phyloP scores from a whole-genome alignment of 1,140 invertebrate genomes.

The Proctacanthus coquilletti region DNA sequence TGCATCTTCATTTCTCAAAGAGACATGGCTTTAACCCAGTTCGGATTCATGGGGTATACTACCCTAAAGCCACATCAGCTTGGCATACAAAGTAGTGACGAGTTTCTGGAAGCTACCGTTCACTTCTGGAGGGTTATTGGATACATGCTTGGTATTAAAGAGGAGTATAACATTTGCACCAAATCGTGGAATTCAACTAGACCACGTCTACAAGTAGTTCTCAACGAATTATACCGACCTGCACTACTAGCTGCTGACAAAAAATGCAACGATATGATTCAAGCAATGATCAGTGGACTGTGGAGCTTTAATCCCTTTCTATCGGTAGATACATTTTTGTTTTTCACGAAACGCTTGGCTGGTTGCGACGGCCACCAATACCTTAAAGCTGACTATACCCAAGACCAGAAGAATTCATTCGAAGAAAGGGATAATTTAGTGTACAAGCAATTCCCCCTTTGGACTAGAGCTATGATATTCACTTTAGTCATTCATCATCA shows the following conservation, averaged over 20 bases:
- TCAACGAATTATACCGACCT: slow-evolving; percentile 18
- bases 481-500: slow-evolving; percentile 21
- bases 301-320: slow-evolving; percentile 23
- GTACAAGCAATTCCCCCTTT: slow-evolving; percentile 14
- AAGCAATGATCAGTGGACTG: slow-evolving; percentile 18
- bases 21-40: slow-evolving; percentile 72
- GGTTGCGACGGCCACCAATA: slow-evolving; percentile 24
- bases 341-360: slow-evolving; percentile 21
- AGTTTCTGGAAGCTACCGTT: slow-evolving; percentile 56
- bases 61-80: slow-evolving; percentile 47
- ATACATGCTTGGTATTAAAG: slow-evolving; percentile 62
- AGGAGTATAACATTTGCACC: slow-evolving; percentile 33
- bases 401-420: slow-evolving; percentile 2
- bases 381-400: slow-evolving; percentile 18
- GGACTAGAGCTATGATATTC: slow-evolving; percentile 18
- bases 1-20: slow-evolving; percentile 48
- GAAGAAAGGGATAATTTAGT: neutral
- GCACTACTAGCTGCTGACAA: slow-evolving; percentile 14
- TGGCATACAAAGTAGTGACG: slow-evolving; percentile 38
- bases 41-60: slow-evolving; percentile 69
- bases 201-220: slow-evolving; percentile 18
- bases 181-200: slow-evolving; percentile 18
- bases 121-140: slow-evolving; percentile 77
- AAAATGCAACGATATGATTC: slow-evolving; percentile 20
- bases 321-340: slow-evolving; percentile 17